Evolutionary conservation across 2,113 vertebrate genomes (phyloP).

Genomic region (Electrona antarctica): DNA sequence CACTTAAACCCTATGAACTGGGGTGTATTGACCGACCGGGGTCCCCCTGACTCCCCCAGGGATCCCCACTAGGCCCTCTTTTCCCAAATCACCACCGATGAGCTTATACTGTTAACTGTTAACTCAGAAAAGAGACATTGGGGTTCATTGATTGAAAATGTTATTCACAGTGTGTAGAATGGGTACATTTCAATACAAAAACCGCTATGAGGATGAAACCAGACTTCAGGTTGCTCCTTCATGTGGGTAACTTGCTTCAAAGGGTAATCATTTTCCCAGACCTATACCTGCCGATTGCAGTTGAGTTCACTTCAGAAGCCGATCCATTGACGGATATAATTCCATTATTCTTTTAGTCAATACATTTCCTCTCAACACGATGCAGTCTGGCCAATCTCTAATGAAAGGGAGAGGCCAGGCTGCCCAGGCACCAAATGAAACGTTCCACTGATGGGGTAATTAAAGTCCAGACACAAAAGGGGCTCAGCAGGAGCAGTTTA

Average conservation of each 20-base stretch:
- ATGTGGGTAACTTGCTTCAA: conserved; percentile 22
- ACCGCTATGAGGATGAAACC: too few species aligned
- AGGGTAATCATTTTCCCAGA: conserved; percentile 9
- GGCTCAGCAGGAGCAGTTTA: conserved; percentile 75
- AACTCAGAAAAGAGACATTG: too few species aligned
- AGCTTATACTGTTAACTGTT: too few species aligned
- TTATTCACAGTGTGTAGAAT: too few species aligned
- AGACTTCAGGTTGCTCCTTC: too few species aligned
- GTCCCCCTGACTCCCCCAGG: too few species aligned
- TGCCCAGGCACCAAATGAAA: conserved; percentile 61
- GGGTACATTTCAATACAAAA: too few species aligned
- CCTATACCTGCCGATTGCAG: background rate
- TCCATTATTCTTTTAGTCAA: conserved; percentile 46
- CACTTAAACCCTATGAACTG: too few species aligned
- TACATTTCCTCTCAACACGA: conserved; percentile 34
- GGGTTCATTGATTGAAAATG: too few species aligned
- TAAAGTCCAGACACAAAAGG: conserved; percentile 75
- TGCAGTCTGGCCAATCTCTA: conserved; percentile 55
- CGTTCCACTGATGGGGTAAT: conserved; percentile 64
- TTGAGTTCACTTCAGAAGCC: background rate
- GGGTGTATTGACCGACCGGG: too few species aligned
- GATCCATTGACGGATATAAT: conserved; percentile 38
- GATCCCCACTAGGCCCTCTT: too few species aligned
- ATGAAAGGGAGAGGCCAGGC: conserved; percentile 48
- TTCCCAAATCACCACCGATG: too few species aligned